Evolutionary conservation across 2,888 invertebrate species (phyloP), one percentile per base, ranked within the genome.

Genomic region (Lasioglossum pauxillum): DNA sequence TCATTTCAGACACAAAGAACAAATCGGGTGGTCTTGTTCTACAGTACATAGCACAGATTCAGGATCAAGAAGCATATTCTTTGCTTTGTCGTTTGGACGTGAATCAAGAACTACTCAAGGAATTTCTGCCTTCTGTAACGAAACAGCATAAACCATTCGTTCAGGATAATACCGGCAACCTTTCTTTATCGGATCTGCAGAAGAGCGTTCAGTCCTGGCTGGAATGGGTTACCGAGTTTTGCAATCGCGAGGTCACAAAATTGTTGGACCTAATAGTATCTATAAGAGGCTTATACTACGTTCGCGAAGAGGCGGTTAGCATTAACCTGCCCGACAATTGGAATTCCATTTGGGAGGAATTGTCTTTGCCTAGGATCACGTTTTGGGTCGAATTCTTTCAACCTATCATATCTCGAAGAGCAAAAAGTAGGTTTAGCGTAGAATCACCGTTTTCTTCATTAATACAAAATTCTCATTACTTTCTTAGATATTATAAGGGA

Each of bases 361-460:
- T 97, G 0, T 95, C 96, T 82, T 95, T 98, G n/a, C 95, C 96
- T 4, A 95, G 95, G 60, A 94, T 96, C 35, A 97, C 97, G 89
- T 97, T 98, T 12, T 98, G 98, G 97, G 96, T 96, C 67, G 96
- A 96, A 87, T 97, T 97, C 93, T 98, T 97, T 95, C 97, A 98
- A 93, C 97, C 97, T 0, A 94, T 98, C 12, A 95, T 98, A 53
- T 97, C 98, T n/a, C 95, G 96, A 60, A 96, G 98, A 67, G 97
- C 97, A 19, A 96, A 97, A 91, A 95, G 91, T 93, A 91, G 35
- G 84, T 88, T 41, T 3, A 31, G 31, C 41, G 8, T 12, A 75
- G 31, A 35, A 19, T 71, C 3, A 67, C 5, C 19, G 10, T 67
- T 31, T 35, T 67, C 5, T 35, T 67, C 19, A 7, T 67, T 31